Evolutionary conservation across 2,797 vertebrate species (phyloP).

Genomic region (Schizopygopsis malacanthus): DNA sequence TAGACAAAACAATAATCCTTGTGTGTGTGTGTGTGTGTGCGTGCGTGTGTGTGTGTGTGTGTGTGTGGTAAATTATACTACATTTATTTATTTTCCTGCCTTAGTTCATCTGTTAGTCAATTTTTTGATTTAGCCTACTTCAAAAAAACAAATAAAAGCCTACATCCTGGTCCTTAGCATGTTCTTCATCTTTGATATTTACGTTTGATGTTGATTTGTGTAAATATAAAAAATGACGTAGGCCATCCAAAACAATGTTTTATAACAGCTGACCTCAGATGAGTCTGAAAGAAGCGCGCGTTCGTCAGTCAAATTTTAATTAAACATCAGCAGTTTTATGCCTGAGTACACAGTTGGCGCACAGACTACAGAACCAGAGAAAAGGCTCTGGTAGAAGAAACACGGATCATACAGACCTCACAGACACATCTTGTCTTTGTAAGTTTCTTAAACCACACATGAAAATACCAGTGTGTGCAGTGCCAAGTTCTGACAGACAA

Average conservation of each 20-base stretch:
- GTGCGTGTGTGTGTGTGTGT: too few relatives aligned
- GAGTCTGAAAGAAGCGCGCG: neutral
- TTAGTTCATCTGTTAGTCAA: neutral
- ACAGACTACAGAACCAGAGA: neutral
- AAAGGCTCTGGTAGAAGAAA: neutral
- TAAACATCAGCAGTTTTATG: neutral
- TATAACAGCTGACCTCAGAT: neutral
- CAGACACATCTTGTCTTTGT: neutral
- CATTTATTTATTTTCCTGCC: neutral
- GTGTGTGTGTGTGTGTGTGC: neutral
- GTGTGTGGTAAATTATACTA: neutral
- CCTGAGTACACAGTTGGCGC: neutral
- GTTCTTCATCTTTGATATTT: neutral
- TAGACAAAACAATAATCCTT: neutral
- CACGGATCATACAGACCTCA: neutral
- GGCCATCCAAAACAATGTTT: neutral
- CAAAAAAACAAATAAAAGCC: neutral
- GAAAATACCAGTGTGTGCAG: neutral
- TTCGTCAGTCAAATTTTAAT: constrained; percentile 1
- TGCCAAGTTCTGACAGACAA: neutral
- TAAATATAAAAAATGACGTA: neutral
- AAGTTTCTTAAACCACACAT: constrained; percentile 16
- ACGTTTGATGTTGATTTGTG: neutral
- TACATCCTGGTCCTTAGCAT: neutral
- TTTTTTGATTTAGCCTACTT: neutral